Percentiles rank a stretch among this genome's conserved stretches.
phyloP scores from a whole-genome alignment of 2,113 vertebrate genomes.

The Ceyx melanurus region DNA sequence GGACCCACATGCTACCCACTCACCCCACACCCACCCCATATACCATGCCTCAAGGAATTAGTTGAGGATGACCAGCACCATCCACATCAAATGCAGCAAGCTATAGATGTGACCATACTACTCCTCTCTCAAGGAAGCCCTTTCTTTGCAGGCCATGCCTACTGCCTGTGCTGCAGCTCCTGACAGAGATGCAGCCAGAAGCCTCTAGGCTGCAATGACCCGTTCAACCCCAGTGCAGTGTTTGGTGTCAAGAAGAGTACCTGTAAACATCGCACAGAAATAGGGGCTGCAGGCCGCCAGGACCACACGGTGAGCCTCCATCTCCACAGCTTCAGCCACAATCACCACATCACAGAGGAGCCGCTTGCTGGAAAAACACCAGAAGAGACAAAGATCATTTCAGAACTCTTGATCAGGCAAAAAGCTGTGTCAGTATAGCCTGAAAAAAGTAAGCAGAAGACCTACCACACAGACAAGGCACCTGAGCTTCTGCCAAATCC shows the following conservation, averaged over 20 bases:
- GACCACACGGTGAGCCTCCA: slow-evolving; percentile 92
- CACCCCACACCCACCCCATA: background rate
- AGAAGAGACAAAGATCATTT: slow-evolving; percentile 36
- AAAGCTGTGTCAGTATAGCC: background rate
- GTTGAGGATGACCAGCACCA: background rate
- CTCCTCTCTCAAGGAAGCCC: background rate
- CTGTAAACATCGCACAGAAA: slow-evolving; percentile 98
- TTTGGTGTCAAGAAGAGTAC: slow-evolving; percentile 61
- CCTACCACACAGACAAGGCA: background rate
- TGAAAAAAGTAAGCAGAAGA: background rate
- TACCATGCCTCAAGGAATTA: background rate
- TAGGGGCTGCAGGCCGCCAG: slow-evolving; percentile 95
- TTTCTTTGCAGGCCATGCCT: background rate
- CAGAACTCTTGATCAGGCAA: background rate
- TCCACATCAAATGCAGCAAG: background rate
- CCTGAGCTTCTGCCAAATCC: background rate
- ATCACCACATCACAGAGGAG: slow-evolving; percentile 95
- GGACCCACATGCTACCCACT: background rate
- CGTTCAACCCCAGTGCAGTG: accelerated
- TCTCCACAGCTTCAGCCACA: slow-evolving; percentile 87
- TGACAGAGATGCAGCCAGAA: background rate
- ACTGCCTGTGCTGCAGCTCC: background rate
- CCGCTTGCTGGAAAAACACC: slow-evolving; percentile 83
- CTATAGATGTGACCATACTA: background rate
- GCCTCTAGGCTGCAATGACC: background rate